phyloP scores from a whole-genome alignment of 2,113 vertebrate species.

The Pterocles orientalis region DNA sequence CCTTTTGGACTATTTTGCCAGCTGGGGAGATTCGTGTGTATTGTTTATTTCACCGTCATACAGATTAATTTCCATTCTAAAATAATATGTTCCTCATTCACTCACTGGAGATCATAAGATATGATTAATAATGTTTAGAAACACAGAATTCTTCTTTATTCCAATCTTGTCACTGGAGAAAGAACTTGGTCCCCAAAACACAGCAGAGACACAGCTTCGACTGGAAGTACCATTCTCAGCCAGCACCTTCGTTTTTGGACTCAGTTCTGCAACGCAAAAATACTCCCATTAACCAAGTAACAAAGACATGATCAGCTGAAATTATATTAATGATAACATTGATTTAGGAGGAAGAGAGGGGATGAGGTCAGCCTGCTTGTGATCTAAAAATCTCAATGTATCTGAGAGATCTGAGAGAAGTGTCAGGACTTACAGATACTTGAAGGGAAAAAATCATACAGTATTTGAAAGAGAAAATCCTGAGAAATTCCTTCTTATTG shows the following conservation, averaged over 20 bases:
- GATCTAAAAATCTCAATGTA: neutral
- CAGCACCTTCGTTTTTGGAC: neutral
- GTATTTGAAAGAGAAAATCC: neutral
- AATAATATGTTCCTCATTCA: neutral
- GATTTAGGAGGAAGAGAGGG: neutral
- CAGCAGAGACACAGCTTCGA: neutral
- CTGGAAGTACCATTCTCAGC: neutral
- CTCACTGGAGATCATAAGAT: neutral
- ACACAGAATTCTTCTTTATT: neutral
- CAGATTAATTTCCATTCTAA: neutral
- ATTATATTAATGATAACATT: neutral
- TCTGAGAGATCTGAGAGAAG: neutral
- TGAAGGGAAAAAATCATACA: accelerated
- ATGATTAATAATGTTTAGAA: neutral
- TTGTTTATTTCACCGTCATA: neutral
- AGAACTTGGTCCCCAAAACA: neutral
- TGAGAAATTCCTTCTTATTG: neutral
- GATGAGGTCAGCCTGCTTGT: neutral
- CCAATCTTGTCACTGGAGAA: neutral
- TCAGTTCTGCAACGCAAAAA: neutral
- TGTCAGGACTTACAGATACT: neutral
- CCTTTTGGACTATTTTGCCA: neutral
- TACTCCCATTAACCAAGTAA: neutral
- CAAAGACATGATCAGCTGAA: neutral
- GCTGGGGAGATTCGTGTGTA: neutral